Evolutionary conservation across 2,113 vertebrate species (phyloP), one percentile per base, ranked within the genome.

Genomic region (Coturnix japonica): DNA sequence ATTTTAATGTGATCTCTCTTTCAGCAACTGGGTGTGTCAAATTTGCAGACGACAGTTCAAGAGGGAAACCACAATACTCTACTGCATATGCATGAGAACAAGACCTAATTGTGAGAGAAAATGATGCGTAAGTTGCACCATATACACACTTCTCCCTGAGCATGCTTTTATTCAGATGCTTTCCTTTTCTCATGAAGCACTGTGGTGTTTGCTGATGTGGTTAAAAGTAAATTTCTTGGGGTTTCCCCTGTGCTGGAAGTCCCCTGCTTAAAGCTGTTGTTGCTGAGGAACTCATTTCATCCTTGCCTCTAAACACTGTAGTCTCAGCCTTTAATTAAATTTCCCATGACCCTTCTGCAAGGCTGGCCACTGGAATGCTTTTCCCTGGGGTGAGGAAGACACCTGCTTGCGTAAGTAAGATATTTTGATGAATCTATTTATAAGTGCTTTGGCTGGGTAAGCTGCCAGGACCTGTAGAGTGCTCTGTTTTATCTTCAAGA

Each of bases 361-460:
- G 59, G 39, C n/a, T 87, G 83, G 35, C 37, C 46, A 82, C n/a
- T 81, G 73, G n/a, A 92, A 94, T 33, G 17, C n/a, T 91, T 91
- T 43, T 91, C 80, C 70, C 72, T 59, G 57, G 59, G 25, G 37
- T 83, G 39, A 87, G 41, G 72, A 91, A 85, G 63, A 81, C 37
- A 73, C 72, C 85, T 89, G 18, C 28, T 81, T 89, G 39, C 14
- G 26, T 85, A 72, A 93, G 37, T 54, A 72, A 82, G 64, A 91
- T 41, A 56, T 96, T 94, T 87, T 53, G 82, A 73, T 78, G 64
- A 70, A 56, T 73, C 57, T 90, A 35, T 80, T 82, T 71, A 56
- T 49, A 87, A 78, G 69, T 49, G 19, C 44, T 94, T 35, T 86
- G 67, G 30, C 28, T 1, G 11, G 74, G 66, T 43, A 20, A 85